Conservation (phyloP, 2,113 vertebrate genomes). For the Oriolus oriolus region DNA sequence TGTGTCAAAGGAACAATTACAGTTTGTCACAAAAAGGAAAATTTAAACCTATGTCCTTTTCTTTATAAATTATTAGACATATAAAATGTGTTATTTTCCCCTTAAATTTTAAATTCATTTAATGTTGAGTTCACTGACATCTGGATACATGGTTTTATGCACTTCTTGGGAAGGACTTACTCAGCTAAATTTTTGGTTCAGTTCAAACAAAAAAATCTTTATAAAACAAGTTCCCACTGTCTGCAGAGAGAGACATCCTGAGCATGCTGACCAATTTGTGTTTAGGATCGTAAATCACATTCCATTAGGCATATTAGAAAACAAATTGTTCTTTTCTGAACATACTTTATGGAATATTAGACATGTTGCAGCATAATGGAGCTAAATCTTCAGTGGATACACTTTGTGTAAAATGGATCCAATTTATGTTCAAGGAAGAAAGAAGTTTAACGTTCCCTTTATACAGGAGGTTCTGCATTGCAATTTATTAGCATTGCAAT, state of each 20-base stretch:
- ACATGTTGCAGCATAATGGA: not conserved
- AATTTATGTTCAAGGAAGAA: not conserved
- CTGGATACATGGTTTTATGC: not conserved
- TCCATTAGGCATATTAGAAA: conserved; percentile 34
- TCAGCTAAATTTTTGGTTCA: not conserved
- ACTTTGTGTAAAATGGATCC: not conserved
- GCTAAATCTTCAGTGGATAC: not conserved
- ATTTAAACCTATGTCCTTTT: conserved; percentile 4
- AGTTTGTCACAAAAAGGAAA: conserved; percentile 43
- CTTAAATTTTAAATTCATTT: conserved; percentile 48
- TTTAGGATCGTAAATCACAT: conserved; percentile 37
- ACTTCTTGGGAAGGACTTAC: not conserved
- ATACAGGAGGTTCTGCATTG: not conserved
- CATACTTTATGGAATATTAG: not conserved
- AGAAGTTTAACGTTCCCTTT: not conserved
- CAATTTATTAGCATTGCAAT: conserved; percentile 27
- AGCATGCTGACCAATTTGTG: not conserved
- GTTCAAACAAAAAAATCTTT: not conserved
- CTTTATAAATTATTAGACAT: conserved; percentile 43
- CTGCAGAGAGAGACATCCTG: not conserved
- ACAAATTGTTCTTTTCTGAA: conserved; percentile 12
- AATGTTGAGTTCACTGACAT: not conserved
- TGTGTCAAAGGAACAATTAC: conserved; percentile 58
- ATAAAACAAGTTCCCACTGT: not conserved
- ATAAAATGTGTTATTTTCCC: conserved; percentile 28